Conservation (phyloP, 2,113 vertebrate species). For the Amblyornis subalaris region DNA sequence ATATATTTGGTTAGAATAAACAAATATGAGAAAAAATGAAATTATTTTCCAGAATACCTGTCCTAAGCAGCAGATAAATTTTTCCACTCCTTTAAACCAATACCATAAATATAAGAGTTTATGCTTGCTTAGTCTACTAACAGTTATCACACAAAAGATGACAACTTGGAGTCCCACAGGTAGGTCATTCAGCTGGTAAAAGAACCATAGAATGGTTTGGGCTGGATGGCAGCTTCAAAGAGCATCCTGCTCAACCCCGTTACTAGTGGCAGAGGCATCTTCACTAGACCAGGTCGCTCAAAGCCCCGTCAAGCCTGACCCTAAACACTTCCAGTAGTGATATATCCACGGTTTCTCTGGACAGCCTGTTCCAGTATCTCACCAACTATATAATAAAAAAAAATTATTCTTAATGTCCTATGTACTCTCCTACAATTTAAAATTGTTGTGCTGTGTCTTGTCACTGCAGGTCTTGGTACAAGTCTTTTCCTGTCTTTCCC, state of each 20-base stretch:
- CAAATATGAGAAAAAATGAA: neutral
- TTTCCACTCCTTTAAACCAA: neutral
- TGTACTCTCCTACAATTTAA: neutral
- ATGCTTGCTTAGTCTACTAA: neutral
- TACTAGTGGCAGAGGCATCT: neutral
- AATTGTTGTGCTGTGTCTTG: neutral
- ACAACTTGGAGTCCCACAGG: neutral
- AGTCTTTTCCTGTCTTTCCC: neutral
- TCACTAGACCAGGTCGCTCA: neutral
- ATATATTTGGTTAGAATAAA: neutral
- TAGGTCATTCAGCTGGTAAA: neutral
- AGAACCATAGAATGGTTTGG: neutral
- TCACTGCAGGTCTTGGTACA: neutral
- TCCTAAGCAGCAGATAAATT: neutral
- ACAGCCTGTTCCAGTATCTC: neutral
- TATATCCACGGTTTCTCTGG: neutral
- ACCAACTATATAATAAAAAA: neutral
- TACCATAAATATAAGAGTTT: neutral
- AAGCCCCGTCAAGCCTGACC: accelerated
- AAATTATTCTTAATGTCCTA: neutral
- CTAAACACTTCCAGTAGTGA: neutral
- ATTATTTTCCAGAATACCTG: neutral
- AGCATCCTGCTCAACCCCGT: neutral
- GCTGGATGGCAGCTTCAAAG: neutral
- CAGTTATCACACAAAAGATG: neutral